Conservation (phyloP, 2,888 invertebrate species). For the Creontiades dilutus region DNA sequence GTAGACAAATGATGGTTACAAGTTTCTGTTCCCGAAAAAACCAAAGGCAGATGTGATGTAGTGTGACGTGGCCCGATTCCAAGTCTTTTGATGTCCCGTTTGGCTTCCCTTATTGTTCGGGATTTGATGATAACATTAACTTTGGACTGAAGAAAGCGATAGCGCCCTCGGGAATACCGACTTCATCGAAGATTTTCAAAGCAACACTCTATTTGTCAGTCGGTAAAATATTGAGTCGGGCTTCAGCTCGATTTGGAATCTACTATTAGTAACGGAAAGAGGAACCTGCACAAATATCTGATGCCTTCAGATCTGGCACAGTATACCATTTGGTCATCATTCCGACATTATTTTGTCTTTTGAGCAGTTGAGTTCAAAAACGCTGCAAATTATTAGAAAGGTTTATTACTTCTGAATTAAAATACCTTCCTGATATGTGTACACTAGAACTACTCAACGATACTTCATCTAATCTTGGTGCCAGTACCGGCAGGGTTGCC, state of each 20-base stretch:
- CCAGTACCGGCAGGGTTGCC: no score
- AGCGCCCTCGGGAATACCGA: not conserved
- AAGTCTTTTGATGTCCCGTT: conserved; percentile 29
- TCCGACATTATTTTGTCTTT: no score
- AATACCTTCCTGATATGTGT: no score
- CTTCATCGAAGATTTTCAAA: not conserved
- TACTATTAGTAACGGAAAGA: no score
- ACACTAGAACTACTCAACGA: no score
- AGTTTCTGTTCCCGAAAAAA: not conserved
- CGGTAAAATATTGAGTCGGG: not conserved
- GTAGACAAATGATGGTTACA: not conserved
- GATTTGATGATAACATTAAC: conserved; percentile 12
- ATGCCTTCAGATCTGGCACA: no score
- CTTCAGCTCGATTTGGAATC: not conserved
- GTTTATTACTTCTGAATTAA: no score
- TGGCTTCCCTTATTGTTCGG: not conserved
- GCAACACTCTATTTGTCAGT: not conserved
- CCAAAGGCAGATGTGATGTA: conserved; percentile 10
- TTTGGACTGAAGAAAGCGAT: not conserved
- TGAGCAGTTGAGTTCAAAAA: no score
- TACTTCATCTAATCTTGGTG: no score
- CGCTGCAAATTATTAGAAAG: no score
- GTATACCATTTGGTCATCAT: no score
- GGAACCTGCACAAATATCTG: no score
- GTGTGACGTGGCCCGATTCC: conserved; percentile 36